Conservation (phyloP, 2,888 invertebrate species). For the Bimastos eiseni region DNA sequence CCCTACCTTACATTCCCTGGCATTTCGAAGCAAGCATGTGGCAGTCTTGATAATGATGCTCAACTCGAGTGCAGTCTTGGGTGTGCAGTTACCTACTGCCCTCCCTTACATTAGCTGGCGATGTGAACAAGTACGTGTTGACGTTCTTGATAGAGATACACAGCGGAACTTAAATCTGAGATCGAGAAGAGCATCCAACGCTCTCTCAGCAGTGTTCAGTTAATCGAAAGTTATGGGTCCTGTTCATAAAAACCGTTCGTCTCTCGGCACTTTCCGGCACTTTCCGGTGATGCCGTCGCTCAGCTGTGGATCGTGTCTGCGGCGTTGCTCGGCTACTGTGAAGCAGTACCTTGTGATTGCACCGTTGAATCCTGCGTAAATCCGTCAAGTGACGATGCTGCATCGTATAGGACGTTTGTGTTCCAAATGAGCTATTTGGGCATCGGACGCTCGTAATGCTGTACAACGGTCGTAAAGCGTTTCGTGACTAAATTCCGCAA, state of each 20-base stretch:
- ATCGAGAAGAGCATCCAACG: not conserved
- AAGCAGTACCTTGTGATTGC: not conserved
- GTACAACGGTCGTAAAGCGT: not conserved
- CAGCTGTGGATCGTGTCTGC: not conserved
- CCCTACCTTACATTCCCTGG: too few relatives aligned
- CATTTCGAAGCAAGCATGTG: too few relatives aligned
- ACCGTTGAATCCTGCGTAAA: not conserved
- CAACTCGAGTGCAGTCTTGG: too few relatives aligned
- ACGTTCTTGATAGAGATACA: not conserved
- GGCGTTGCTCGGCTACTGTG: not conserved
- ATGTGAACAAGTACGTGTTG: not conserved
- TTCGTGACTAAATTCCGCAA: not conserved
- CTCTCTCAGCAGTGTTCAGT: not conserved
- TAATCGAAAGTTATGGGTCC: not conserved
- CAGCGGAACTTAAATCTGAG: not conserved
- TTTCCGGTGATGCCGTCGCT: not conserved
- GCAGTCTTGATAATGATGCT: too few relatives aligned
- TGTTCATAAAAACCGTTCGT: not conserved
- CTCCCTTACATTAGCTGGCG: not conserved
- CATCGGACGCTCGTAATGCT: not conserved
- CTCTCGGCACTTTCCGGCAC: not conserved
- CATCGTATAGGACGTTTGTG: not conserved
- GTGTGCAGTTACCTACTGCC: not conserved
- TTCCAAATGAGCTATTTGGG: not conserved
- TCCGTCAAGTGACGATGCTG: not conserved